These are phyloP conservation scores for Vicugna pacos DNA, from an alignment of 2,113 vertebrate genomes.

Conservation along the genomic window DNA sequence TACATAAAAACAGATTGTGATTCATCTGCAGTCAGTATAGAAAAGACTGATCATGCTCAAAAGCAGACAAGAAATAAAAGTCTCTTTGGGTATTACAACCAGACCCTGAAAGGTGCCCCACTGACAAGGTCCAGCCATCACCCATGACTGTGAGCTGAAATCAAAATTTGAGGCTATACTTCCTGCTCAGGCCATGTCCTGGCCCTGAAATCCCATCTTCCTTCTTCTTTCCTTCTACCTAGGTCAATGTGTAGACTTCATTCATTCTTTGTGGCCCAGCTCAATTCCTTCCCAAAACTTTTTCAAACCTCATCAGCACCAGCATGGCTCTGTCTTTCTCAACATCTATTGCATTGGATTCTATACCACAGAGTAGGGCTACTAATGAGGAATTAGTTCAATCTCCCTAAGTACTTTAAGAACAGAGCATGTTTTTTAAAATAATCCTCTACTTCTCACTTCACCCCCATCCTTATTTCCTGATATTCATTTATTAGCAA, in stretches of 20 bases:
- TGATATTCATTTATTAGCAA: neutral
- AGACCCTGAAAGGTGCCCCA: neutral
- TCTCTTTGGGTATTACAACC: neutral
- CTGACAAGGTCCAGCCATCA: neutral
- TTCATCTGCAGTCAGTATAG: neutral
- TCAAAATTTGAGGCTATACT: neutral
- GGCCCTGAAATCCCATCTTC: conserved; percentile 7
- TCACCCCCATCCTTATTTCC: neutral
- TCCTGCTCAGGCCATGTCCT: neutral
- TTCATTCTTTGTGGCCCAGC: neutral
- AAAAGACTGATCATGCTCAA: conserved; percentile 44
- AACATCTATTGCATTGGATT: neutral
- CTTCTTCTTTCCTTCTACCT: neutral
- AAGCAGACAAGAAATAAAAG: conserved; percentile 51
- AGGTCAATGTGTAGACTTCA: neutral
- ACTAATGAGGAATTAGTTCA: neutral
- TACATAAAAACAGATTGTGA: conserved; percentile 40
- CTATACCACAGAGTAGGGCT: neutral
- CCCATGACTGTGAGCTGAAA: neutral
- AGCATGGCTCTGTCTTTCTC: neutral
- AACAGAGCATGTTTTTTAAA: neutral
- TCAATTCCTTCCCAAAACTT: neutral
- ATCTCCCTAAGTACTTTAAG: neutral
- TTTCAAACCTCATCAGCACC: neutral
- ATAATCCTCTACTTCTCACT: neutral